Evolutionary conservation across 1,140 invertebrate species (phyloP).

Genomic region (Homarus americanus): DNA sequence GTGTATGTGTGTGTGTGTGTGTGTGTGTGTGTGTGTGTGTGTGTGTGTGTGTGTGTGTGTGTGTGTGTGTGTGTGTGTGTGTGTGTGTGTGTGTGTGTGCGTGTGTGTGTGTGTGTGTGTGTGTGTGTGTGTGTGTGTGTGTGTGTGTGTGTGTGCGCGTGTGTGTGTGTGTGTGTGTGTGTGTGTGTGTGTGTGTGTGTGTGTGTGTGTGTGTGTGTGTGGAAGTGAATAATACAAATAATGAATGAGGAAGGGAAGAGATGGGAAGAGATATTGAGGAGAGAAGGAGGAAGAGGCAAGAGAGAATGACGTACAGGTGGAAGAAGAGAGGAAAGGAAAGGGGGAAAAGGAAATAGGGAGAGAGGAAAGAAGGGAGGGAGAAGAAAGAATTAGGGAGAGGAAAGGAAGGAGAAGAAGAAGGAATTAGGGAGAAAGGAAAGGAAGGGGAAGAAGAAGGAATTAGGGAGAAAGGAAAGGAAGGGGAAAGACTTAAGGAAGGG

Average conservation of each 20-base stretch:
- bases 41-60: slow-evolving; percentile 27
- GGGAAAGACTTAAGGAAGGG: too few species aligned
- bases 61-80: slow-evolving; percentile 19
- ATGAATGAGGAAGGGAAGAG: not conserved
- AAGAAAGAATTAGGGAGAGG: too few species aligned
- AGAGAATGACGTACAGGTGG: not conserved
- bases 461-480: too few species aligned
- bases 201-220: too few species aligned
- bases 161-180: slow-evolving; percentile 6
- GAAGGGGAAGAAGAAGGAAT: too few species aligned
- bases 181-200: not conserved
- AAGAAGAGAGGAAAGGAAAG: not conserved
- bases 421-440: too few species aligned
- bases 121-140: slow-evolving; percentile 25
- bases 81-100: slow-evolving; percentile 22
- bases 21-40: slow-evolving; percentile 27
- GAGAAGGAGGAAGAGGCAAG: not conserved
- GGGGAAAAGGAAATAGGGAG: too few species aligned
- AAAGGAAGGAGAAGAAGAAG: too few species aligned
- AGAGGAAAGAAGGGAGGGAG: too few species aligned
- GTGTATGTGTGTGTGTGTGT: slow-evolving; percentile 25
- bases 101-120: slow-evolving; percentile 24
- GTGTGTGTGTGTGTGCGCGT: not conserved
- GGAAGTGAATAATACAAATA: not conserved
- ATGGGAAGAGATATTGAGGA: too few species aligned